Conservation (phyloP, 2,888 invertebrate genomes). For the Ichneumoninae sp. region DNA sequence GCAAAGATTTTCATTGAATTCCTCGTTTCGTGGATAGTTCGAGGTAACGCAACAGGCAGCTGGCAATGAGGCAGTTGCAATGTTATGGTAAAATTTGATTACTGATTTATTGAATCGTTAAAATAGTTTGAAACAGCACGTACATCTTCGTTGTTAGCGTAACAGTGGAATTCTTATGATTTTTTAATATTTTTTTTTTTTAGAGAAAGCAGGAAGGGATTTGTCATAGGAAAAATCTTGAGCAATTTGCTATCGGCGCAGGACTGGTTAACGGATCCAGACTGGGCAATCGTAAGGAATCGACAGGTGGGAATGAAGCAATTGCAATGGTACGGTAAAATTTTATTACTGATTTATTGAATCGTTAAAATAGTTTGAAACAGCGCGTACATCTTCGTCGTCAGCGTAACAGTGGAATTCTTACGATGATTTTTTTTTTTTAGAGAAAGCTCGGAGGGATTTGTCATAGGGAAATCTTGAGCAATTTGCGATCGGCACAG, state of each 20-base stretch:
- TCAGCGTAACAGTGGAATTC: constrained; percentile 77
- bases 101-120: constrained; percentile 80
- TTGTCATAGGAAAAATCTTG: constrained; percentile 49
- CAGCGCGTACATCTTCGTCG: constrained; percentile 77
- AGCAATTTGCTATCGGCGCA: constrained; percentile 46
- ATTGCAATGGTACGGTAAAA: constrained; percentile 21
- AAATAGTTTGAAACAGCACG: constrained; percentile 80
- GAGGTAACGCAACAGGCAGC: neutral
- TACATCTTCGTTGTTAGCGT: constrained; percentile 77
- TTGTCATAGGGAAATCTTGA: constrained; percentile 51
- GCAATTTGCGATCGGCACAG: constrained; percentile 49
- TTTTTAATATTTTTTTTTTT: constrained; percentile 35
- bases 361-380: constrained; percentile 81
- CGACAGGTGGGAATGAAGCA: neutral
- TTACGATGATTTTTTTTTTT: constrained; percentile 53
- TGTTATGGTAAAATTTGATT: constrained; percentile 68
- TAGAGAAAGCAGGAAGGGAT: constrained; percentile 63
- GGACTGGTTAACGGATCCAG: neutral
- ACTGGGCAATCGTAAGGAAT: too few relatives aligned
- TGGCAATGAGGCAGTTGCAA: constrained; percentile 1
- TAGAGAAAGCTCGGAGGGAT: constrained; percentile 64
- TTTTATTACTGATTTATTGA: constrained; percentile 80
- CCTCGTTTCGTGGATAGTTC: neutral
- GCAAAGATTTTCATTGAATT: neutral
- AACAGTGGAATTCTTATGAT: constrained; percentile 73